These are phyloP conservation scores for Megalops atlanticus DNA, from an alignment of 2,113 vertebrate species.

Conservation along the genomic window DNA sequence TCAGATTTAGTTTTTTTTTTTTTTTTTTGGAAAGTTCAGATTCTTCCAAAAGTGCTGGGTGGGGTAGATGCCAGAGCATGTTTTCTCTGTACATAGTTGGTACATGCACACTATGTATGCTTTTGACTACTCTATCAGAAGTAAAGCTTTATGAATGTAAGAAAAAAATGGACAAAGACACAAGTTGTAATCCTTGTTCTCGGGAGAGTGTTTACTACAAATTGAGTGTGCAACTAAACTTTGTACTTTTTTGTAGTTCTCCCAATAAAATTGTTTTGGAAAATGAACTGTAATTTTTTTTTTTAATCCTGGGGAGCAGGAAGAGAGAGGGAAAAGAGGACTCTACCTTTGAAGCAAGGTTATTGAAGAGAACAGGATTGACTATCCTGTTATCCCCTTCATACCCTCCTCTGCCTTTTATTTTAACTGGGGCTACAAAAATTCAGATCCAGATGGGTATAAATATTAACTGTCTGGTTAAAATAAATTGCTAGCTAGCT, in stretches of 20 bases:
- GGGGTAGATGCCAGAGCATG: conserved; percentile 77
- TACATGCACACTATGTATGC: conserved; percentile 94
- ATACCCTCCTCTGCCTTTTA: too few relatives aligned
- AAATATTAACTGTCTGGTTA: too few relatives aligned
- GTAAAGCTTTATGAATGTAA: conserved; percentile 98
- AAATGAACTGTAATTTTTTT: conserved; percentile 40
- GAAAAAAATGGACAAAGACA: conserved; percentile 80
- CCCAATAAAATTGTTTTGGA: conserved; percentile 87
- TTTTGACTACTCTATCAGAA: conserved; percentile 98
- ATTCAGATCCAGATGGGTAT: too few relatives aligned
- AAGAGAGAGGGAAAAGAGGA: too few relatives aligned
- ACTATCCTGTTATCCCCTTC: too few relatives aligned
- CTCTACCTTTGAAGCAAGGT: too few relatives aligned
- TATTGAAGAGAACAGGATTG: too few relatives aligned
- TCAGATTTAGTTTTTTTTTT: conserved; percentile 52
- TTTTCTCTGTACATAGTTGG: conserved; percentile 88
- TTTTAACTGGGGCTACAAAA: too few relatives aligned
- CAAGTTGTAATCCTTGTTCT: conserved; percentile 81
- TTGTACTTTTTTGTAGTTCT: conserved; percentile 99
- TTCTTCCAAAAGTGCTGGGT: conserved; percentile 76
- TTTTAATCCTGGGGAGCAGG: too few relatives aligned
- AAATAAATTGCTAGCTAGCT: too few relatives aligned
- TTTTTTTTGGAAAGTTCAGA: conserved; percentile 57
- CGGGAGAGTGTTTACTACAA: conserved; percentile 95
- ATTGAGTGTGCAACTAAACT: conserved; percentile 94